Percentiles rank a stretch among this genome's conserved stretches.
Conservation (phyloP, 2,888 invertebrate species). For the Drosophila borborema region DNA sequence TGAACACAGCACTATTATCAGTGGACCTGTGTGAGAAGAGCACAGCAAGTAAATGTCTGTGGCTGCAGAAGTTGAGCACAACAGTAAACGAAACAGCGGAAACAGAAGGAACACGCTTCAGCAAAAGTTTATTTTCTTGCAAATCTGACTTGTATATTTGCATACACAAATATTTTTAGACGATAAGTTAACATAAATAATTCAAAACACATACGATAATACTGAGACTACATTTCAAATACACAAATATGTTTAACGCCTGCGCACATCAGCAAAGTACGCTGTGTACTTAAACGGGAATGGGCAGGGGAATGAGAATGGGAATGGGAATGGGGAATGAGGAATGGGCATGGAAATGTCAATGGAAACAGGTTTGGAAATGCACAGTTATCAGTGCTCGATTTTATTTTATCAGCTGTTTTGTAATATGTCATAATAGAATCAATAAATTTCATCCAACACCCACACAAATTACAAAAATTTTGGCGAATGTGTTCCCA, state of each 20-base stretch:
- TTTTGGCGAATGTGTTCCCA: background rate
- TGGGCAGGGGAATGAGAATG: background rate
- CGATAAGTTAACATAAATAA: conserved; percentile 32
- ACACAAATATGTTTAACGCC: conserved; percentile 17
- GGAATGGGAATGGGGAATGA: background rate
- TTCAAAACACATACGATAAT: conserved; percentile 20
- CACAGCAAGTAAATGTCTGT: conserved; percentile 27
- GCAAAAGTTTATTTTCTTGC: background rate
- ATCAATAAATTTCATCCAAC: conserved; percentile 36
- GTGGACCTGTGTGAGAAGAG: conserved; percentile 2
- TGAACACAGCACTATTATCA: background rate
- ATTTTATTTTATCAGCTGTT: conserved; percentile 46
- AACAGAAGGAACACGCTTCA: background rate
- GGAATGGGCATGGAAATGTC: background rate
- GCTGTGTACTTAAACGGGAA: conserved; percentile 9
- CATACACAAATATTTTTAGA: background rate
- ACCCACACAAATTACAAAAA: conserved; percentile 8
- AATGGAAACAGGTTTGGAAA: conserved; percentile 7
- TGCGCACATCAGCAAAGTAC: conserved; percentile 38
- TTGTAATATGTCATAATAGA: conserved; percentile 25
- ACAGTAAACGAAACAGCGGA: background rate
- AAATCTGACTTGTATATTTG: background rate
- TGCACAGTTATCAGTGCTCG: conserved; percentile 27
- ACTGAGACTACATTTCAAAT: background rate
- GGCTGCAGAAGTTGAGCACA: background rate